Conservation (phyloP, 2,797 vertebrate genomes). For the Sphenodon punctatus region DNA sequence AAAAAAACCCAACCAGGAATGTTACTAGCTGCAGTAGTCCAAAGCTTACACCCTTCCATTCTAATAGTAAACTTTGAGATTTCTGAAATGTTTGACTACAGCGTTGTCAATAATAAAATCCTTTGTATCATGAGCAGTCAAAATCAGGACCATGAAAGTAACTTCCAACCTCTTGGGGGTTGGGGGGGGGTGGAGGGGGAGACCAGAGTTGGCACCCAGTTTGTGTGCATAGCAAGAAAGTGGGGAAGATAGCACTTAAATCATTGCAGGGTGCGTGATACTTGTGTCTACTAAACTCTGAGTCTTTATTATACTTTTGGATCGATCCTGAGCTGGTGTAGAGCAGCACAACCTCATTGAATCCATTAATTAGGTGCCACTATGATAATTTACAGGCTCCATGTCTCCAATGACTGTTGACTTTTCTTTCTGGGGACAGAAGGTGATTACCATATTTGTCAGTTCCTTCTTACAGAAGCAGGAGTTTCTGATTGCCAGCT, state of each 20-base stretch:
- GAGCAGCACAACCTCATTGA: neutral
- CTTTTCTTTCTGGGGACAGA: constrained; percentile 1
- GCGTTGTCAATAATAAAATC: neutral
- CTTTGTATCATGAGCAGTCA: neutral
- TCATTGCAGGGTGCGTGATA: neutral
- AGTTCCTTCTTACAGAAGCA: constrained; percentile 21
- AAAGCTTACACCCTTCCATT: too few relatives aligned
- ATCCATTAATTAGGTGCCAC: neutral
- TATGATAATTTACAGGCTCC: neutral
- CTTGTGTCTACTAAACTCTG: neutral
- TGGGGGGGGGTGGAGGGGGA: too few relatives aligned
- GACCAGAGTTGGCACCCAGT: too few relatives aligned
- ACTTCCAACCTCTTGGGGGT: too few relatives aligned
- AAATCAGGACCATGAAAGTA: neutral
- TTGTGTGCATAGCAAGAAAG: neutral
- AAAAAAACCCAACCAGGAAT: fast-evolving
- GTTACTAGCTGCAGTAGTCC: neutral
- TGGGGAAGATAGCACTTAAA: neutral
- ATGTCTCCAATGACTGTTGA: neutral
- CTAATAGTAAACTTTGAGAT: neutral
- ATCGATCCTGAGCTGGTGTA: neutral
- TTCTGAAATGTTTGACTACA: neutral
- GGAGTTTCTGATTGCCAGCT: constrained; percentile 19
- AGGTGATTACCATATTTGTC: neutral
- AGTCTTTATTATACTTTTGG: neutral